A percentile compares a stretch with the other conserved stretches of the same genome.
phyloP scores from a whole-genome alignment of 2,888 invertebrate genomes.

The Troilus luridus region DNA sequence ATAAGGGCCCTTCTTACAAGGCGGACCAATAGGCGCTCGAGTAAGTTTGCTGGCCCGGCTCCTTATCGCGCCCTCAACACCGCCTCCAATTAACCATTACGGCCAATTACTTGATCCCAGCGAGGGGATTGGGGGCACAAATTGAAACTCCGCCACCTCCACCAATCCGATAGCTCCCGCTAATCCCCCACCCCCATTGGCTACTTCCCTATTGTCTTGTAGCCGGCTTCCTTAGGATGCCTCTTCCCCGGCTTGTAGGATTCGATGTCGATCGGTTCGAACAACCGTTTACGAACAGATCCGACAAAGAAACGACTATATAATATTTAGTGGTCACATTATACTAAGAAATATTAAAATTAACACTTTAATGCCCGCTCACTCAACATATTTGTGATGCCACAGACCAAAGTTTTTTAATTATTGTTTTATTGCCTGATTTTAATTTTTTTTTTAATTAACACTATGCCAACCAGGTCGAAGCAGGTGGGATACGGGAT shows the following conservation, averaged over 20 bases:
- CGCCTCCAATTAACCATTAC: conserved; percentile 57
- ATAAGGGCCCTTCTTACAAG: conserved; percentile 8
- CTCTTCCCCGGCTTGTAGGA: neutral
- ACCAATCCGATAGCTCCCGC: conserved; percentile 11
- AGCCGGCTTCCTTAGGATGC: neutral
- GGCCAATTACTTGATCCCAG: conserved; percentile 55
- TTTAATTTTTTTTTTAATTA: too few species aligned
- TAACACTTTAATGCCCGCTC: too few species aligned
- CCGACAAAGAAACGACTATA: neutral
- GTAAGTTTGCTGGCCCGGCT: conserved; percentile 30
- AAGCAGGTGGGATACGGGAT: too few species aligned
- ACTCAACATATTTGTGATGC: too few species aligned
- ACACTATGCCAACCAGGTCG: too few species aligned
- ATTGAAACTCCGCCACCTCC: conserved; percentile 40
- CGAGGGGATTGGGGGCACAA: conserved; percentile 29
- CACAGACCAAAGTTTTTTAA: too few species aligned
- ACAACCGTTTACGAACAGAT: neutral
- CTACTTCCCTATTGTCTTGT: neutral
- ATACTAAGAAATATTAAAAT: too few species aligned
- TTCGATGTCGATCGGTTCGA: neutral
- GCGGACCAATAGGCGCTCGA: neutral
- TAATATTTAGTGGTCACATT: too few species aligned
- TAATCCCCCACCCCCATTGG: conserved; percentile 6
- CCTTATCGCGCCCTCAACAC: conserved; percentile 49
- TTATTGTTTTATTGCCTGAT: too few species aligned